Base-by-base conservation (phyloP, 2,797 vertebrate species). In the Avahi laniger region DNA sequence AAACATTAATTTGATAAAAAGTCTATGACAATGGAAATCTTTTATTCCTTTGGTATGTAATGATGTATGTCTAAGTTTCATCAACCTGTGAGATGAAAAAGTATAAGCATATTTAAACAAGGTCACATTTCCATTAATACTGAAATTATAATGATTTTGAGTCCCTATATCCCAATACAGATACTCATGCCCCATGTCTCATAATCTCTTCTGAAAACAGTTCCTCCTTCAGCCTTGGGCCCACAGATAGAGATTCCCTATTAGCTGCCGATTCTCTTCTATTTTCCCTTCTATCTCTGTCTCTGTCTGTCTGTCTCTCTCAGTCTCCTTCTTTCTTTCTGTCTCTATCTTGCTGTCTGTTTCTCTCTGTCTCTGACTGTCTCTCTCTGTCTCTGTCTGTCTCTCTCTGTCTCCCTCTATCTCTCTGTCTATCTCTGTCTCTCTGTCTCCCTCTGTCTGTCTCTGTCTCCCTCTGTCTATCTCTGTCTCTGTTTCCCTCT, bases 1-100 rank as follows among this genome's bases (percentile, higher is more conserved):
- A 88, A 79, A 91, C 79, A 84, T 61, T 84, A 84, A 84, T 80
- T 78, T 84, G 2, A 26, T 43, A 52, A 73, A 91, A 67, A 93
- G 26, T 86, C 33, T 81, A 24, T 59, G 72, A 65, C 2, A 54
- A 78, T 17, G 30, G 8, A 28, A 57, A 26, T 43, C 38, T 50
- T 91, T 91, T 91, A 82, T 86, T 89, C 35, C 35, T 93, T 84
- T 50, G 33, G 18, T 46, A 17, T 89, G 8, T 88, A 89, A 57
- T 5, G 14, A 4, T 85, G 26, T 75, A 41, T 75, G 33, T 72
- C 46, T 65, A 70, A 85, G 17, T 93, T 91, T 69, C n/a, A 24
- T 83, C 69, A 61, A 59, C 30, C 8, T 15, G 22, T 87, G 48
- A 91, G 57, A 90, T 91, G 59, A 73, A 78, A 84, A 89, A 61